phyloP scores from a whole-genome alignment of 2,113 vertebrate genomes.

The Grallaria varia region DNA sequence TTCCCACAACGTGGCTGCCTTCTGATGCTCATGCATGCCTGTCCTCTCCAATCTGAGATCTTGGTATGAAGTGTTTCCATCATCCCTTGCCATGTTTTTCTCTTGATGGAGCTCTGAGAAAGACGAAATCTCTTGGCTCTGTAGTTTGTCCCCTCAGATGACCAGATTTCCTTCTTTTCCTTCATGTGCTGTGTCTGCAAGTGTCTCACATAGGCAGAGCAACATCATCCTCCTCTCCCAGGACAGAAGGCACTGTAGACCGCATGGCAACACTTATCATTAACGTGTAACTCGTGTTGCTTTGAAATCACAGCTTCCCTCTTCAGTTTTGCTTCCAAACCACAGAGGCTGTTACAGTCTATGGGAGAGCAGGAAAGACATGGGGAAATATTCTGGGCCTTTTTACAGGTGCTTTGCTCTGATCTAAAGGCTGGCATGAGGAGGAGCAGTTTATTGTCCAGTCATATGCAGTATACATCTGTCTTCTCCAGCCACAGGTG shows the following conservation, averaged over 20 bases:
- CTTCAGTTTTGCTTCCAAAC: background rate
- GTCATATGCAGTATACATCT: background rate
- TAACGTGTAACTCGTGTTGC: background rate
- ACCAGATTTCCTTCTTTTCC: too few relatives aligned
- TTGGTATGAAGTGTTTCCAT: background rate
- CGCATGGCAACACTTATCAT: background rate
- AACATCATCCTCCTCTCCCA: background rate
- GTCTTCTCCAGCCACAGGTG: background rate
- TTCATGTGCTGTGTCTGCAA: background rate
- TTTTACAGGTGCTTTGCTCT: background rate
- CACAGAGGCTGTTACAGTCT: background rate
- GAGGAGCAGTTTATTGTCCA: background rate
- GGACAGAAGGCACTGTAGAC: background rate
- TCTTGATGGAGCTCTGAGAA: background rate
- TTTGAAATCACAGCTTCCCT: conserved; percentile 1
- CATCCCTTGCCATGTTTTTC: background rate
- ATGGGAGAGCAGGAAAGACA: background rate
- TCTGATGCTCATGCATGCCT: accelerated
- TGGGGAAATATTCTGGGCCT: background rate
- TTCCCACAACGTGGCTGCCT: background rate
- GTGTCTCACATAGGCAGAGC: accelerated
- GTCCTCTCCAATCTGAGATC: background rate
- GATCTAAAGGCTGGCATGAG: background rate
- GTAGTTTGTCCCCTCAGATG: background rate
- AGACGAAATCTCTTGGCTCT: background rate